Percentiles rank a stretch among this genome's conserved stretches.
Conservation (phyloP, 2,888 invertebrate species). For the Xestia c-nigrum region DNA sequence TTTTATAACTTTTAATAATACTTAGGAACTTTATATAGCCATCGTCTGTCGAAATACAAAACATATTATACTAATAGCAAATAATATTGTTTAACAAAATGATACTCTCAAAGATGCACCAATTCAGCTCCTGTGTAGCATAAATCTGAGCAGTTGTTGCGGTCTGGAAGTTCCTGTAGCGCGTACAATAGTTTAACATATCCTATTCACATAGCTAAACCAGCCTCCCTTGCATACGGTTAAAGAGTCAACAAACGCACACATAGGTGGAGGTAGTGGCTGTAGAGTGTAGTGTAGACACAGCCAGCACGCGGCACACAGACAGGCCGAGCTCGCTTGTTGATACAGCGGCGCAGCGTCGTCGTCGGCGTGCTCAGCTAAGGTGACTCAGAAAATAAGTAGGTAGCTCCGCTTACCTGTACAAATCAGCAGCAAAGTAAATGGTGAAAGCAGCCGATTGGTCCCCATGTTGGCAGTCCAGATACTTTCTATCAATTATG, state of each 20-base stretch:
- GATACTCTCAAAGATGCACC: background rate
- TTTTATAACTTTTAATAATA: constrained; percentile 23
- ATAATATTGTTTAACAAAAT: background rate
- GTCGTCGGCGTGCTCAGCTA: constrained; percentile 72
- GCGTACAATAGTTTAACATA: constrained; percentile 52
- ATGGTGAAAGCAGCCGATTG: constrained; percentile 87
- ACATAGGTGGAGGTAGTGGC: constrained; percentile 53
- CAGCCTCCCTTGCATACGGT: constrained; percentile 68
- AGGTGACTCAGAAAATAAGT: constrained; percentile 85
- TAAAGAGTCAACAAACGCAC: constrained; percentile 73
- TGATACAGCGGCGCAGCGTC: constrained; percentile 75
- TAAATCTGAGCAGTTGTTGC: constrained; percentile 22
- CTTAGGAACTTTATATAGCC: background rate
- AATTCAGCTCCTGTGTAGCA: background rate
- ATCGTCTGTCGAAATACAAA: background rate
- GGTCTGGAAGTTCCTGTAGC: constrained; percentile 10
- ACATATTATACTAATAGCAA: background rate
- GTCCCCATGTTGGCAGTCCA: constrained; percentile 82
- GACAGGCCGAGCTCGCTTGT: constrained; percentile 64
- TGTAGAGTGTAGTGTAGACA: constrained; percentile 40
- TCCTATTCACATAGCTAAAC: constrained; percentile 57
- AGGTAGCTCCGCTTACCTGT: constrained; percentile 87
- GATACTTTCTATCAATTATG: constrained; percentile 83
- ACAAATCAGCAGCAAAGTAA: constrained; percentile 87
- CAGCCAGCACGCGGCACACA: constrained; percentile 63